Base-by-base conservation (phyloP, 2,888 invertebrate genomes). In the Athalia rosae region DNA sequence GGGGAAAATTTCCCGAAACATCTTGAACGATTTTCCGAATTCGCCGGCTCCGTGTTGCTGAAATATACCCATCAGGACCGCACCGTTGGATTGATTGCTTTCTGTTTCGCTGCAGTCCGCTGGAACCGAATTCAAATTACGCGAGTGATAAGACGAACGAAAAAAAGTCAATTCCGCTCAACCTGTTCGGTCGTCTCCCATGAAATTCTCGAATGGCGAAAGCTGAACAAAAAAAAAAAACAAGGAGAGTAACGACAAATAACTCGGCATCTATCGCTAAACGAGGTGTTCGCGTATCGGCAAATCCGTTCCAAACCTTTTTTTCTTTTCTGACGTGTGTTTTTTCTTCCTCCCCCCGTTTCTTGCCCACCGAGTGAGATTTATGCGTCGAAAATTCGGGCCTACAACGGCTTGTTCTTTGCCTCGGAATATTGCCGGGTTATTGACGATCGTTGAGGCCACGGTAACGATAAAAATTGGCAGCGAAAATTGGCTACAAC, bases 341-440 rank as follows among this genome's bases (percentile, higher is more conserved):
- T 43, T 63, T 64, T 66, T 53, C 4, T 48, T 4, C 15, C 0
- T 13, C 50, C 66, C 28, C 9, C 28, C 66, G 13, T 8, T n/a
- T 6, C 15, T 15, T 47, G 50, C 50, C 50, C 50, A 15, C 50
- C 50, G 50, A 66, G 66, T 8, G 50, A 67, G 41, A 67, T 67
- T 67, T 67, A 50, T 50, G 67, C 50, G 41, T 4, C n/a, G 7
- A 67, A 53, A 67, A 67, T 67, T 67, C 50, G 67, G 28, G 50
- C 41, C 53, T 67, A 67, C 50, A 67, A 67, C 50, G 67, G 41
- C 67, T 67, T 50, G 41, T 67, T 67, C 53, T 67, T 64, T 28
- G 67, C 53, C 67, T 67, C 9, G 67, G 48, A 50, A 67, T 67
- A 67, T 50, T 50, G 67, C 50, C 67, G 50, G 4, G 67, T 67